Conservation (phyloP, 2,888 invertebrate species). For the Daptonema setosum region DNA sequence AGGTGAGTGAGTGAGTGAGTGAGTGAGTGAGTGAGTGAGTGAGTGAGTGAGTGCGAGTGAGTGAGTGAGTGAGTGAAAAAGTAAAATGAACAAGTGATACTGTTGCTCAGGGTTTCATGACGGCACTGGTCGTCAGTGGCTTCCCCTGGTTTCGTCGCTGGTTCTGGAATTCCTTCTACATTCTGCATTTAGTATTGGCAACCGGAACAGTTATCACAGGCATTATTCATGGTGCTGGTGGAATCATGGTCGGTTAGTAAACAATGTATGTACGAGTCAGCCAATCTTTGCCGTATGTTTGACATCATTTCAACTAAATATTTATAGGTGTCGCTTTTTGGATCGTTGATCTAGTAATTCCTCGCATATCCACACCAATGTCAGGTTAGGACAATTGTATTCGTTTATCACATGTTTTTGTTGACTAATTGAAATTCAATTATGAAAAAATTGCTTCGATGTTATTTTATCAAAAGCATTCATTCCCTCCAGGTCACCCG, state of each 20-base stretch:
- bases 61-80: too few species aligned
- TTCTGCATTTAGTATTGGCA: background rate
- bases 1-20: too few species aligned
- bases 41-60: too few species aligned
- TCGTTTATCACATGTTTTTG: too few species aligned
- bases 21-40: too few species aligned
- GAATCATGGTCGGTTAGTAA: background rate
- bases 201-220: background rate
- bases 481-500: background rate
- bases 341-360: background rate
- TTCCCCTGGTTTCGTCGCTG: background rate
- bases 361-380: background rate
- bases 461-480: too few species aligned
- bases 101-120: background rate
- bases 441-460: too few species aligned
- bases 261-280: too few species aligned
- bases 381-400: background rate
- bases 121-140: background rate
- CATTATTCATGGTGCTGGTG: background rate
- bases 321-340: background rate
- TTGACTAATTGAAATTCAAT: too few species aligned
- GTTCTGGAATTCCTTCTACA: background rate
- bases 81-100: too few species aligned
- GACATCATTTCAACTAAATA: too few species aligned
- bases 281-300: too few species aligned